Evolutionary conservation across 2,888 invertebrate genomes (phyloP), one percentile per base, ranked within the genome.

Genomic region (Drosophila mettleri): DNA sequence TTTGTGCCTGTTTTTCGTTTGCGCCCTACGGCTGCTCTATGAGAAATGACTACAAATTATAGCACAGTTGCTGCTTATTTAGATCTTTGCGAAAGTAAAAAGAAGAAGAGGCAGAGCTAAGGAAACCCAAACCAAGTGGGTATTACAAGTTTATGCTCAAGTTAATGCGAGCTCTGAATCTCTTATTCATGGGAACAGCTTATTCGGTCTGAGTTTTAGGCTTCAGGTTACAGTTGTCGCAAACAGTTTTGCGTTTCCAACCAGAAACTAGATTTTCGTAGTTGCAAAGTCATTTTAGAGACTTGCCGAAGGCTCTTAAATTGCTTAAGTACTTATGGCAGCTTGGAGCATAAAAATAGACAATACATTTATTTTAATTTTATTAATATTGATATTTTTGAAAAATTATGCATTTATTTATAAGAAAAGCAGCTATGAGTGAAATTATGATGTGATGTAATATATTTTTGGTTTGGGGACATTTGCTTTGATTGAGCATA

Each of bases 1-100:
- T 52, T 55, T 59, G 48, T 43, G 80, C 80, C 80, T 83, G 70
- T 60, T 52, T 48, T 54, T 68, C 60, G 61, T 24, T 64, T 55
- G 73, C 14, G 46, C 76, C 71, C 77, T 24, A 7, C 38, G 75
- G 72, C 57, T 31, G 52, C 38, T 41, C 55, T 65, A 59, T 72
- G 71, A 80, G 74, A 80, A 86, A 83, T 86, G 73, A 69, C 69
- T 74, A 82, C 86, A 83, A 83, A 83, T 86, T 85, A 75, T 61
- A 41, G 48, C 43, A 52, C 58, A 63, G 55, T 59, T 63, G 33
- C 59, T 31, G 54, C 52, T 39, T 65, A 31, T 55, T 60, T 58
- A 34, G 51, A 55, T 31, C 63, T 49, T 48, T 24, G 4, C 10
- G 27, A 20, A n/a, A n/a, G n/a, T n/a, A n/a, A 31, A 48, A 36